A percentile compares a stretch with the other conserved stretches of the same genome.
Evolutionary conservation across 2,797 vertebrate genomes (phyloP).

Genomic region (Cossypha caffra): DNA sequence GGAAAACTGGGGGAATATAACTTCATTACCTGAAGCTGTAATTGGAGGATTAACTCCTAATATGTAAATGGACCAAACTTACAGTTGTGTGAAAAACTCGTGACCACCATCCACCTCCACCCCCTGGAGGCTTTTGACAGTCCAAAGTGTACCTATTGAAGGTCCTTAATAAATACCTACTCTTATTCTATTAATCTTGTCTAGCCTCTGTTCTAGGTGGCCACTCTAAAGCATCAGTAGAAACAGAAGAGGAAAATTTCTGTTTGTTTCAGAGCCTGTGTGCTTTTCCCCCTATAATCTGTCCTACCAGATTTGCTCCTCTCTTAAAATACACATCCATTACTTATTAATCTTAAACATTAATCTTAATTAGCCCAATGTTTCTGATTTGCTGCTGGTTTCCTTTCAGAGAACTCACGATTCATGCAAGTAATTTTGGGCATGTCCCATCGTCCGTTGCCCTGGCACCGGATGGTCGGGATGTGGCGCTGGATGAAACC

Average conservation of each 20-base stretch:
- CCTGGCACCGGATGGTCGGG: conserved; percentile 92
- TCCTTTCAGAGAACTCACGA: conserved; percentile 84
- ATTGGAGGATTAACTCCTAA: not conserved
- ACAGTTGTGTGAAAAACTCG: fast-evolving
- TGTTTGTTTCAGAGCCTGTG: not conserved
- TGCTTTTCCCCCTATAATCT: not conserved
- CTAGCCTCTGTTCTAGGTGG: not conserved
- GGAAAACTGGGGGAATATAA: fast-evolving
- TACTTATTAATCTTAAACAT: not conserved
- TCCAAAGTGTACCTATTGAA: not conserved
- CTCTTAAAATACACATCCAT: not conserved
- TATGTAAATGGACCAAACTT: not conserved
- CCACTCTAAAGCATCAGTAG: not conserved
- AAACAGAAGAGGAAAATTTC: not conserved
- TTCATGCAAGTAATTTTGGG: conserved; percentile 95
- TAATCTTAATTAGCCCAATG: not conserved
- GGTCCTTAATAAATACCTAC: not conserved
- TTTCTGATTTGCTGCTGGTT: conserved; percentile 6
- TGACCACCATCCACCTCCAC: fast-evolving
- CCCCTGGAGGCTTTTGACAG: fast-evolving
- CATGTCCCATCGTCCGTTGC: conserved; percentile 91
- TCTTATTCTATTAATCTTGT: not conserved
- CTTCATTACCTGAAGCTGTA: not conserved
- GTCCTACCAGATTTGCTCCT: not conserved
- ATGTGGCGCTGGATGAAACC: conserved; percentile 96